phyloP scores from a whole-genome alignment of 2,888 invertebrate species.

The Bombyx huttoni region DNA sequence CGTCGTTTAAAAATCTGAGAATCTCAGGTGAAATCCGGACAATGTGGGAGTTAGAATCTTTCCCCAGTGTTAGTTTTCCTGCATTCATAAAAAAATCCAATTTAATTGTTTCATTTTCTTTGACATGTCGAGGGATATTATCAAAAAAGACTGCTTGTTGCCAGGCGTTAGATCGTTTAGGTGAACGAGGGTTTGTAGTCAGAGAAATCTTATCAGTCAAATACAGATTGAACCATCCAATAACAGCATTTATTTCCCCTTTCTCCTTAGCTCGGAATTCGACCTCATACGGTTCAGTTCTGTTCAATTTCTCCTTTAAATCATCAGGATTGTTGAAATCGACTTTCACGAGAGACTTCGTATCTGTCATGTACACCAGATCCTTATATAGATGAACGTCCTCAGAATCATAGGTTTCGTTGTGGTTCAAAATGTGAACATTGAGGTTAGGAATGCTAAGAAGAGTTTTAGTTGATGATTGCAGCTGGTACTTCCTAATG shows the following conservation, averaged over 20 bases:
- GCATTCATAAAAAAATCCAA: constrained; percentile 41
- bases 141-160: constrained; percentile 82
- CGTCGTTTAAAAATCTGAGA: constrained; percentile 64
- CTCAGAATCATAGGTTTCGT: constrained; percentile 80
- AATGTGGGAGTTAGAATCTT: constrained; percentile 21
- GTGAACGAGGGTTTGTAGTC: constrained; percentile 73
- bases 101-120: constrained; percentile 31
- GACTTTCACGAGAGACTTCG: constrained; percentile 66
- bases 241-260: constrained; percentile 76
- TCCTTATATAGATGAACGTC: constrained; percentile 72
- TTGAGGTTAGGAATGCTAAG: constrained; percentile 30
- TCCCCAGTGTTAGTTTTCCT: constrained; percentile 44
- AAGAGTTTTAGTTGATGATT: constrained; percentile 23
- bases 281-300: constrained; percentile 40
- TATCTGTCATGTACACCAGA: constrained; percentile 72
- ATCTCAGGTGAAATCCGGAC: constrained; percentile 35
- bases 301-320: constrained; percentile 43
- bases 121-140: constrained; percentile 38
- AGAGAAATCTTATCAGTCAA: constrained; percentile 75
- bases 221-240: constrained; percentile 82
- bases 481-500: constrained; percentile 55
- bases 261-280: constrained; percentile 39
- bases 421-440: constrained; percentile 32
- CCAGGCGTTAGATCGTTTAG: constrained; percentile 76
- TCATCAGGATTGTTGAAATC: constrained; percentile 75